Evolutionary conservation across 2,113 vertebrate species (phyloP), one percentile per base, ranked within the genome.

Genomic region (Lucifuga dentata): DNA sequence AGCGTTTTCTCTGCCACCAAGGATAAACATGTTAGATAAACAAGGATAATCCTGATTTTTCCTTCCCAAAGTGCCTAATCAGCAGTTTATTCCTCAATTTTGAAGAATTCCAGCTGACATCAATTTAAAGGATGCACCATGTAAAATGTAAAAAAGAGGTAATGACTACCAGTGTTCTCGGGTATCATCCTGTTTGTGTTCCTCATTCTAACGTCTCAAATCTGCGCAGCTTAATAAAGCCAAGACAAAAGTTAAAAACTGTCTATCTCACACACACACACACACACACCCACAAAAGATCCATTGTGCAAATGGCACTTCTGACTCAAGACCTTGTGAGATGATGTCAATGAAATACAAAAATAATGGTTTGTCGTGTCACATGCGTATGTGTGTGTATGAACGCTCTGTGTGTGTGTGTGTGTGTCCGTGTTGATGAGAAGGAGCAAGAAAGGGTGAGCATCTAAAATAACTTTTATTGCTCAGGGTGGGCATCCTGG

Each of bases 281-380:
- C 29, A 16, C 41, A 60, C 33, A 23, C n/a, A 23, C 35, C 23
- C 55, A 87, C 83, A 88, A 81, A 81, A 49, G 78, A 39, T 38
- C 50, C 58, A 78, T 84, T 88, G 80, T 88, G 39, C 62, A 83
- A 75, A 73, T 44, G 75, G 78, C 78, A 82, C 73, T 74, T 77
- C 64, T 76, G 70, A 86, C 75, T 86, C 65, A 49, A 82, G 73
- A 86, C 71, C 80, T 76, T 86, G 88, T 86, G 86, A 86, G 78
- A 76, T 79, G 81, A 85, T 72, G 76, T 90, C 85, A 90, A 61
- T 7, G 0, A 79, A 76, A 80, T 33, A 8, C 20, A 58, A 59
- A 84, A 68, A 71, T 73, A 72, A 73, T 57, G 44, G 48, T 53
- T 33, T 58, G 51, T 50, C 36, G 63, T 50, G 55, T 75, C 39